Percentiles rank a stretch among this genome's conserved stretches.
These are phyloP conservation scores for Apolygus lucorum DNA, from an alignment of 1,140 invertebrate species.

Conservation along the genomic window DNA sequence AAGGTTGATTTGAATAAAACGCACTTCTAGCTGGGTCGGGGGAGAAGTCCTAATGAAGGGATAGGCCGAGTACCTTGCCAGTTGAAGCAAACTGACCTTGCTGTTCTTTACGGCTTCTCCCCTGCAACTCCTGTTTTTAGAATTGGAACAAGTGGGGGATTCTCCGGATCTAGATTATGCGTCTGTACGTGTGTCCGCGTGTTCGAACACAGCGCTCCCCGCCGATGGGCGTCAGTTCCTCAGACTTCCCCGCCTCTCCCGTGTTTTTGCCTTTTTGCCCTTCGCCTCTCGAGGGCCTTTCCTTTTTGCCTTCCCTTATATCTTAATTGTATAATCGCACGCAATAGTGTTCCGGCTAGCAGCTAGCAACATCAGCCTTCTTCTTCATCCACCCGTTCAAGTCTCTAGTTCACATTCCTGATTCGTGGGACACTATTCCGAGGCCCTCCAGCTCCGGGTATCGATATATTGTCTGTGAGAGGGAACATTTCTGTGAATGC, in stretches of 20 bases:
- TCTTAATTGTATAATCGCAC: conserved; percentile 24
- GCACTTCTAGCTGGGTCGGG: too few species aligned
- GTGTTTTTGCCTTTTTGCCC: not conserved
- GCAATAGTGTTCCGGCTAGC: conserved; percentile 17
- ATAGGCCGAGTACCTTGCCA: not conserved
- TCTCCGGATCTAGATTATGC: not conserved
- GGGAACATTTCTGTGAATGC: too few species aligned
- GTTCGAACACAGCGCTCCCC: not conserved
- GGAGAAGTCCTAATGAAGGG: too few species aligned
- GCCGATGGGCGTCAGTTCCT: too few species aligned
- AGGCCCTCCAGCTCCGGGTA: too few species aligned
- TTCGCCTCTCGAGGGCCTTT: not conserved
- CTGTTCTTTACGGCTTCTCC: not conserved
- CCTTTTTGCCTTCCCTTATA: not conserved
- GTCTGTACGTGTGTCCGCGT: conserved; percentile 5
- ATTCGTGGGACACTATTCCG: not conserved
- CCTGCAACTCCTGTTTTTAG: not conserved
- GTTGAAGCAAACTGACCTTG: not conserved
- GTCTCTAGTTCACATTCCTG: not conserved
- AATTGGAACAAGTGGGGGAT: conserved; percentile 1
- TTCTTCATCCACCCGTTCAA: not conserved
- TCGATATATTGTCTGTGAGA: too few species aligned
- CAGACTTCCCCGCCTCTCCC: not conserved
- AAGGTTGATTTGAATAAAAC: too few species aligned
- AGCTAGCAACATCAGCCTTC: not conserved